Conservation (phyloP, 2,113 vertebrate species). For the Hydropotes inermis region DNA sequence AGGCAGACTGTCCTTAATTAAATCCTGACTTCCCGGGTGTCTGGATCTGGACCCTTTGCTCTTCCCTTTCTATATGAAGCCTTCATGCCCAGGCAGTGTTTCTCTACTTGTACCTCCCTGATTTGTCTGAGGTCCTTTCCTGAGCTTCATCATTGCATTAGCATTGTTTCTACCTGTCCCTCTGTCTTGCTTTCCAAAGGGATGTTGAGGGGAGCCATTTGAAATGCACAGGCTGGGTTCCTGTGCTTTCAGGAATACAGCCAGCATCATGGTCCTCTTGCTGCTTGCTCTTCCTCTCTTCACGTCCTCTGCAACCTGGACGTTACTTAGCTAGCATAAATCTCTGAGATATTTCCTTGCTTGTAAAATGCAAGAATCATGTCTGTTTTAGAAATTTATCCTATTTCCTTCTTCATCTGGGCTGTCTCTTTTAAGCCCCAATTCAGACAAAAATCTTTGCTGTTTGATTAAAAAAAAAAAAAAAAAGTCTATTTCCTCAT, state of each 20-base stretch:
- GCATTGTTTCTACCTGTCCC: conserved; percentile 32
- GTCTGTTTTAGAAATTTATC: conserved; percentile 47
- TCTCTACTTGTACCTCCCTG: conserved; percentile 62
- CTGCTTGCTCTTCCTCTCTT: conserved; percentile 54
- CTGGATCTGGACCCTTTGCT: conserved; percentile 59
- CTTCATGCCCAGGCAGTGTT: conserved; percentile 39
- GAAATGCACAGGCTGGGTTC: conserved; percentile 61
- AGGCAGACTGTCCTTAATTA: conserved; percentile 76
- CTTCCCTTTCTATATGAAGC: conserved; percentile 61
- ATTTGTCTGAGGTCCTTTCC: conserved; percentile 61
- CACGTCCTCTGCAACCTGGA: conserved; percentile 64
- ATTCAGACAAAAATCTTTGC: conserved; percentile 1
- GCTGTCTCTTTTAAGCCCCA: conserved; percentile 51
- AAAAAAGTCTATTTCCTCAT: background rate
- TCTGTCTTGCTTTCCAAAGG: conserved; percentile 22
- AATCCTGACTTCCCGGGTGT: conserved; percentile 76
- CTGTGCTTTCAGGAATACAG: conserved; percentile 55
- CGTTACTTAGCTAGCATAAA: conserved; percentile 47
- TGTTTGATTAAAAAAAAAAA: background rate
- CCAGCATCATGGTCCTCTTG: conserved; percentile 46
- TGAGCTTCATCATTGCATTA: conserved; percentile 40
- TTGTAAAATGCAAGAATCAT: conserved; percentile 49
- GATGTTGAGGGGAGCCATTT: background rate
- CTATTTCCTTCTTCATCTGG: conserved; percentile 49
- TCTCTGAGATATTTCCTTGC: conserved; percentile 62